phyloP scores from a whole-genome alignment of 2,888 invertebrate species.

The Phoenoteleia sp. region DNA sequence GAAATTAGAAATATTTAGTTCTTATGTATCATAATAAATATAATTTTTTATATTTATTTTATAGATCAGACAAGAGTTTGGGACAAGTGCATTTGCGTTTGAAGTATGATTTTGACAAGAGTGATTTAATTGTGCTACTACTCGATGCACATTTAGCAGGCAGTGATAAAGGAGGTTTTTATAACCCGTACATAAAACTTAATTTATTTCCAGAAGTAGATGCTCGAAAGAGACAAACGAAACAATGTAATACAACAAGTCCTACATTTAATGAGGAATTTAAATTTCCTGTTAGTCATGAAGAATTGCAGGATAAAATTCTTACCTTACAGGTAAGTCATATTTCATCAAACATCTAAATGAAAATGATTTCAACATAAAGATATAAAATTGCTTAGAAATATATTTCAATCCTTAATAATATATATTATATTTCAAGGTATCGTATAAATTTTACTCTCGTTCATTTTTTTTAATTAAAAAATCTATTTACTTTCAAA shows the following conservation, averaged over 20 bases:
- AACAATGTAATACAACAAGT: slow-evolving; percentile 94
- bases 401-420: no score
- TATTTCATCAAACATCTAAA: no score
- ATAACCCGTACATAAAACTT: slow-evolving; percentile 95
- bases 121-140: slow-evolving; percentile 96
- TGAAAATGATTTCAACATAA: no score
- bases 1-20: no score
- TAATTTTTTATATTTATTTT: no score
- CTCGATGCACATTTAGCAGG: slow-evolving; percentile 96
- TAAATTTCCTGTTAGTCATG: slow-evolving; percentile 96
- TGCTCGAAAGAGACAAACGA: slow-evolving; percentile 94
- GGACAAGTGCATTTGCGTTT: slow-evolving; percentile 95
- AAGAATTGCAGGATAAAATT: slow-evolving; percentile 94
- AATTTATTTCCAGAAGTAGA: slow-evolving; percentile 94
- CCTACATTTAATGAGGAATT: slow-evolving; percentile 97
- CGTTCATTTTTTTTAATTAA: no score
- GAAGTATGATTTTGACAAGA: slow-evolving; percentile 96
- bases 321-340: slow-evolving; percentile 92
- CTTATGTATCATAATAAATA: no score
- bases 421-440: no score
- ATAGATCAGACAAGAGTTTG: slow-evolving; percentile 89
- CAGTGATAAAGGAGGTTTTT: slow-evolving; percentile 95
- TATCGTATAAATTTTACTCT: no score
- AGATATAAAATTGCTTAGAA: no score
- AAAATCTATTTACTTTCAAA: no score